Evolutionary conservation across 2,888 invertebrate genomes (phyloP), one percentile per base, ranked within the genome.

Genomic region (Dynastes tityus): DNA sequence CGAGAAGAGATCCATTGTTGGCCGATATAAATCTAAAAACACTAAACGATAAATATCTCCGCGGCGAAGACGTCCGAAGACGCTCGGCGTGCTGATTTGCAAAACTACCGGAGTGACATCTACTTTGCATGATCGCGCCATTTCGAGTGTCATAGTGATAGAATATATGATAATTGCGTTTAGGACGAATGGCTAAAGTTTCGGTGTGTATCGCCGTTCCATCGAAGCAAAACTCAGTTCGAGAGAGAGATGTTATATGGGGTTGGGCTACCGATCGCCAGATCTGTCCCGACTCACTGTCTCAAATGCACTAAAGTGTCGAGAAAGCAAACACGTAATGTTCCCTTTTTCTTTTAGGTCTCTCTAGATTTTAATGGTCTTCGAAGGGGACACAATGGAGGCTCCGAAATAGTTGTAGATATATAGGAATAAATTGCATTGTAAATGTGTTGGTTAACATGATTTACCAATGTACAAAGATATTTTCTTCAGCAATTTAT

Each of bases 121-220:
- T 87, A 85, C 85, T 88, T 88, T 88, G 87, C 88, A 88, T 88
- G 88, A 87, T 87, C 86, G 84, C 83, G 84, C 86, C 86, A 83
- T 88, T 88, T 84, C 84, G 84, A 84, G 85, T 87, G 88, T 88
- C 88, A 87, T 87, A 85, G 86, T 84, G 85, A 84, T 84, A 85
- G 85, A 85, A 88, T 88, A 87, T 88, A 88, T 87, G 87, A 87
- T 87, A 87, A 88, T 87, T 87, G 87, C 86, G 82, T 84, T 84
- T 83, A 82, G 85, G 86, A 88, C 84, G 85, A 87, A 88, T 86
- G 86, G 87, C 85, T 83, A 86, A 87, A 87, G 86, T 88, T 88
- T 87, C 84, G 83, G 83, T 84, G 61, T 78, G 85, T 84, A 83
- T 84, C 83, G 84, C 82, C 83, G 71, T 64, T 63, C 83, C 81